Conservation (phyloP, 2,113 vertebrate genomes). For the Stegastes partitus region DNA sequence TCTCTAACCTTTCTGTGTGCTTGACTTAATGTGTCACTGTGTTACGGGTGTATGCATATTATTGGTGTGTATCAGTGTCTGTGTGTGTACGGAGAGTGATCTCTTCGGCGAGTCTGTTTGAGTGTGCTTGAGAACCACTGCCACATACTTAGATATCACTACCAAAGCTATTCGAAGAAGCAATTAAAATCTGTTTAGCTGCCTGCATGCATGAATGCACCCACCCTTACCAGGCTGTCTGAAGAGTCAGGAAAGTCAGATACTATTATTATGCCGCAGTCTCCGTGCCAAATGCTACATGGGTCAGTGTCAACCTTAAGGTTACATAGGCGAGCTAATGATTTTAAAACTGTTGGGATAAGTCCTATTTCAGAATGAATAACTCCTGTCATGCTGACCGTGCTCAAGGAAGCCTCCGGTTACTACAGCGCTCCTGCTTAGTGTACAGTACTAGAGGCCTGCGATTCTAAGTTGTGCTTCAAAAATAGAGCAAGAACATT, state of each 20-base stretch:
- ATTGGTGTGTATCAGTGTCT: conserved; percentile 52
- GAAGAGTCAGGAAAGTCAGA: conserved; percentile 70
- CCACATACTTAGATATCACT: conserved; percentile 75
- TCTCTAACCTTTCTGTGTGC: conserved; percentile 63
- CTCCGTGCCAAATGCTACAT: conserved; percentile 68
- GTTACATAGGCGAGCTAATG: conserved; percentile 46
- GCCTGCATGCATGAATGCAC: conserved; percentile 67
- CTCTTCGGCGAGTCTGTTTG: conserved; percentile 36
- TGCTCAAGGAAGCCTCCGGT: conserved; percentile 16
- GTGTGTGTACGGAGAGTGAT: conserved; percentile 38
- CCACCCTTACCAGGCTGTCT: conserved; percentile 67
- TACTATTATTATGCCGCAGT: conserved; percentile 77
- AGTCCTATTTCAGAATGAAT: conserved; percentile 35
- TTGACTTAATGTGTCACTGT: conserved; percentile 63
- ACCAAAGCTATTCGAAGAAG: conserved; percentile 78
- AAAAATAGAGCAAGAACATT: background rate
- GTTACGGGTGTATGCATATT: conserved; percentile 48
- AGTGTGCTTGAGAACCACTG: conserved; percentile 65
- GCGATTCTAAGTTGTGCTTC: background rate
- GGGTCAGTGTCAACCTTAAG: conserved; percentile 61
- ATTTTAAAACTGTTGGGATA: conserved; percentile 53
- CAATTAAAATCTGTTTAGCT: conserved; percentile 83
- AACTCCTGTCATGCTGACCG: conserved; percentile 10
- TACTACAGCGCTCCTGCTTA: background rate
- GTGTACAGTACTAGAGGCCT: background rate